phyloP scores from a whole-genome alignment of 2,888 invertebrate species.

The Zootermopsis nevadensis region DNA sequence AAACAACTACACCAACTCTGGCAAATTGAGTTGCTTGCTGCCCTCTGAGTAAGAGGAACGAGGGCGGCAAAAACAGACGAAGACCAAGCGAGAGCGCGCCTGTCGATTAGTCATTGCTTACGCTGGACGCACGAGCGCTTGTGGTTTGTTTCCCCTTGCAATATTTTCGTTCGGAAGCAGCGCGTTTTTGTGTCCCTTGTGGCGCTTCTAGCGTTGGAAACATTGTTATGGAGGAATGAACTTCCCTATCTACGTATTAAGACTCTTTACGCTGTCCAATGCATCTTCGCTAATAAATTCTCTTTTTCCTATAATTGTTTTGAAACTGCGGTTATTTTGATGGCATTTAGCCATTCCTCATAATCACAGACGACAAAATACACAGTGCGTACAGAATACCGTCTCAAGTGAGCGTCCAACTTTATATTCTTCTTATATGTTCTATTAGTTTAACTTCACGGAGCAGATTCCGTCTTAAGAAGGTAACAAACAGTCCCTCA shows the following conservation, averaged over 20 bases:
- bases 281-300: neutral
- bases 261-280: neutral
- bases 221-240: neutral
- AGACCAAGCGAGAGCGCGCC: neutral
- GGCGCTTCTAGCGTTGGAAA: neutral
- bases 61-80: neutral
- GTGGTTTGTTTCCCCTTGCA: slow-evolving; percentile 3
- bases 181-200: neutral
- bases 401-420: too few species aligned
- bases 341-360: neutral
- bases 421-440: too few species aligned
- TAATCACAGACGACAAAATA: too few species aligned
- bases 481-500: too few species aligned
- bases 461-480: too few species aligned
- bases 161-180: neutral
- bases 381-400: too few species aligned
- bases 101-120: slow-evolving; percentile 3
- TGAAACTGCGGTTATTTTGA: neutral
- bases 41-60: neutral
- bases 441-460: too few species aligned
- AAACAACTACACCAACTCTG: too few species aligned
- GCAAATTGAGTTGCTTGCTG: neutral
- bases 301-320: neutral
- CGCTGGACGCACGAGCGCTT: slow-evolving; percentile 5
- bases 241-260: neutral